These are phyloP conservation scores for Hylomyscus alleni DNA, from an alignment of 2,797 vertebrate species.

Conservation along the genomic window DNA sequence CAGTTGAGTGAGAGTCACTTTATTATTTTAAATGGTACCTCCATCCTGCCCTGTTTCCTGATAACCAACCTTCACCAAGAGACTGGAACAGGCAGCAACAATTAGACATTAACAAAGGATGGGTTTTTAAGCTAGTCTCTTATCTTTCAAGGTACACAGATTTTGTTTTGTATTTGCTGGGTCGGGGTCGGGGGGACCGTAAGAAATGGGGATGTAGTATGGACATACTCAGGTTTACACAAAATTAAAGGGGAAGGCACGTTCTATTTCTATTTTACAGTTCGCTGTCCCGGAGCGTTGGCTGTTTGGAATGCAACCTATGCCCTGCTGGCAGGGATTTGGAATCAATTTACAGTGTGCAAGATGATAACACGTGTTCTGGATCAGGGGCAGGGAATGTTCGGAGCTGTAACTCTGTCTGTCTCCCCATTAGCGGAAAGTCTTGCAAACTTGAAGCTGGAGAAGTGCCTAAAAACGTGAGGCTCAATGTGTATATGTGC, in stretches of 20 bases:
- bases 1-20: constrained; percentile 50
- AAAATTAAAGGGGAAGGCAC: constrained; percentile 11
- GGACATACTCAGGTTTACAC: not conserved
- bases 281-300: not conserved
- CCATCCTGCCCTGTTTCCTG: constrained; percentile 22
- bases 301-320: not conserved
- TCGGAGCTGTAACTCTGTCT: constrained; percentile 75
- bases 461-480: constrained; percentile 61
- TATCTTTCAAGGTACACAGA: not conserved
- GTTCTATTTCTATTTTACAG: constrained; percentile 40
- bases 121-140: not conserved
- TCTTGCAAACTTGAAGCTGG: constrained; percentile 45
- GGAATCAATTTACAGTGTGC: constrained; percentile 65
- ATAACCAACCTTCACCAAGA: constrained; percentile 43
- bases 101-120: not conserved
- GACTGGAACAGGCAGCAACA: constrained; percentile 29
- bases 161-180: constrained; percentile 41
- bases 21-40: constrained; percentile 64
- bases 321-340: constrained; percentile 39
- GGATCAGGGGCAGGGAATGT: constrained; percentile 65
- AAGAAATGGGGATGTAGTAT: constrained; percentile 55
- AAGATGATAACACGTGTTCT: not conserved
- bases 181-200: not conserved
- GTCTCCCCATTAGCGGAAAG: constrained; percentile 74
- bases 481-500: not conserved